Evolutionary conservation across 1,140 invertebrate species (phyloP).

Genomic region (Mizuhopecten yessoensis): DNA sequence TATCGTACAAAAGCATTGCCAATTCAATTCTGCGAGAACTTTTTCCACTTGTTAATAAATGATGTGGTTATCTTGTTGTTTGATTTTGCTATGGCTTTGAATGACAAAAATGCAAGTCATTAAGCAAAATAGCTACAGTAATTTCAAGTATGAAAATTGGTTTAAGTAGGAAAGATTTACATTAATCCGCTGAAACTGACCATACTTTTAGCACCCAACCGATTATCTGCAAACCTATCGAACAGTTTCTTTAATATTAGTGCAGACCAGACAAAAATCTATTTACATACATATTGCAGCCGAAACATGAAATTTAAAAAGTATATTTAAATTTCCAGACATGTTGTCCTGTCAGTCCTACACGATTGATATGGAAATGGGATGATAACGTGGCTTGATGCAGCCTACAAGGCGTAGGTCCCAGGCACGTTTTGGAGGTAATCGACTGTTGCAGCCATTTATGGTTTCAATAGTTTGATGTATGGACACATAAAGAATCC

Average conservation of each 20-base stretch:
- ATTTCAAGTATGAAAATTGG: too few species aligned
- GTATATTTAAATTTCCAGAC: constrained; percentile 1
- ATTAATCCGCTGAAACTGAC: not conserved
- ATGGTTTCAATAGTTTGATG: not conserved
- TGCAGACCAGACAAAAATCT: not conserved
- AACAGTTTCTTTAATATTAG: not conserved
- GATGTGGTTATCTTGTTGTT: too few species aligned
- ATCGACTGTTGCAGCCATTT: constrained; percentile 13
- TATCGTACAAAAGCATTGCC: too few species aligned
- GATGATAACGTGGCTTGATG: not conserved
- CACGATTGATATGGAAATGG: constrained; percentile 27
- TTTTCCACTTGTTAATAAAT: too few species aligned
- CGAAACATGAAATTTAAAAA: constrained; percentile 22
- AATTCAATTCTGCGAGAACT: too few species aligned
- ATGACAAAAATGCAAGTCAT: too few species aligned
- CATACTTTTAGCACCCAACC: not conserved
- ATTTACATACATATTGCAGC: not conserved
- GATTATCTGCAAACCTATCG: not conserved
- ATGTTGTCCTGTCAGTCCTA: not conserved
- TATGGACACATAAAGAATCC: not conserved
- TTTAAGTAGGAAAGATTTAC: too few species aligned
- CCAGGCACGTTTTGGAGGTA: not conserved
- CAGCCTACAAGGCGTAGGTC: not conserved
- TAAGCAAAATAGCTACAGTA: too few species aligned
- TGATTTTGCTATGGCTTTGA: too few species aligned